Evolutionary conservation across 2,888 invertebrate genomes (phyloP), one percentile per base, ranked within the genome.

Genomic region (Agriopis aurantiaria): DNA sequence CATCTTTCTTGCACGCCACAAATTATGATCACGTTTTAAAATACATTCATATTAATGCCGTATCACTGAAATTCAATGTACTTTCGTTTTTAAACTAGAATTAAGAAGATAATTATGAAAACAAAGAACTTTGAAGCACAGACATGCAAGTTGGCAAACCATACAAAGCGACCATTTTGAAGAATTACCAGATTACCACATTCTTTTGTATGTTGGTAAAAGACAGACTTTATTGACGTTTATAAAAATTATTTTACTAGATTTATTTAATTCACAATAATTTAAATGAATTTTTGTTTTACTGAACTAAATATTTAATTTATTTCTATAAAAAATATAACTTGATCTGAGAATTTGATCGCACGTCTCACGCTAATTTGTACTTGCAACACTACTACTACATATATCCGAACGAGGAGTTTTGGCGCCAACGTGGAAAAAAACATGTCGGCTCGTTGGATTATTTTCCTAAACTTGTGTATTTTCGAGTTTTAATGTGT

Each of bases 171-270:
- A 96, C 96, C 96, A 96, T 96, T 95, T 96, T 96, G 96, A 93
- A 94, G 93, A 96, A 96, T 96, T 96, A 96, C 95, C 95, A 96
- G 96, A 96, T 96, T 96, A 96, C 95, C 95, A 96, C 96, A 96
- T 96, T 96, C 96, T 95, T 94, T 92, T 88, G 89, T 88, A 88
- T 88, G 91, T 91, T 91, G 89, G 75, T 82, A 88, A 87, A 88
- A 83, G 83, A 84, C 85, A 85, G 82, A 81, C 82, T 81, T 82
- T 83, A 84, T 75, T 85, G 86, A 86, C 84, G 81, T 88, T 86
- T 84, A 79, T 80, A 78, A 72, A 46, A 43, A 14, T 51, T 41
- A n/a, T 60, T 40, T 10, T 40, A n/a, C 7, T 23, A 9, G 2
- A 23, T 58, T 45, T 23, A 46, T 41, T 14, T 56, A 41, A 14